These are phyloP conservation scores for Amazona vittata DNA, from an alignment of 2,113 vertebrate species.

Conservation along the genomic window DNA sequence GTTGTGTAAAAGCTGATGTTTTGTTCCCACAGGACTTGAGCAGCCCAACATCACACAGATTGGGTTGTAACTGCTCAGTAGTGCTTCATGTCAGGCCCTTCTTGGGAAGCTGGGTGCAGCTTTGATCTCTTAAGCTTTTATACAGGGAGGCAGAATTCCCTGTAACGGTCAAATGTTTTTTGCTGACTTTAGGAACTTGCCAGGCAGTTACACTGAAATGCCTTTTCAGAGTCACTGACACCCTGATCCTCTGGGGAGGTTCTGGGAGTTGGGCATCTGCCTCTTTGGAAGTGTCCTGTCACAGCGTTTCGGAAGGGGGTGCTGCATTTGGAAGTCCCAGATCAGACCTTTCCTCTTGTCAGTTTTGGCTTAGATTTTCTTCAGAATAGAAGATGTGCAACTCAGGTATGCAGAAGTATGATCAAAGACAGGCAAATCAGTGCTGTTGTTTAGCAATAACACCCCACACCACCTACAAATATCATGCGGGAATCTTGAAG, in stretches of 20 bases:
- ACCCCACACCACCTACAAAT: background rate
- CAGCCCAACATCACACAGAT: background rate
- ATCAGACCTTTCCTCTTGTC: background rate
- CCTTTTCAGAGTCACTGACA: background rate
- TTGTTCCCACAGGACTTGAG: background rate
- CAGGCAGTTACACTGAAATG: background rate
- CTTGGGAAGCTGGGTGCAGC: background rate
- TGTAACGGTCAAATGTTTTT: background rate
- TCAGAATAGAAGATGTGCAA: background rate
- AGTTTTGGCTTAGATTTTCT: background rate
- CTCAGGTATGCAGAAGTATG: background rate
- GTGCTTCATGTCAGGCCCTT: background rate
- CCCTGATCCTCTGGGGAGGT: background rate
- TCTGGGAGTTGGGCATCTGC: background rate
- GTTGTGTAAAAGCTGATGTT: background rate
- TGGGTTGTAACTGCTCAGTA: background rate
- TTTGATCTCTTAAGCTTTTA: background rate
- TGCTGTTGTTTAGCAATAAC: slow-evolving; percentile 5
- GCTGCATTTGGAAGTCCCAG: background rate
- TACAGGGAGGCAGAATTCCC: background rate
- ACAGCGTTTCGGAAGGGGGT: background rate
- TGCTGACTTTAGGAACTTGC: background rate
- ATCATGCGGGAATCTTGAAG: background rate
- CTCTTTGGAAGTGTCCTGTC: background rate
- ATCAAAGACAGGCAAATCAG: background rate